Conservation (phyloP, 1,140 invertebrate species). For the Halictus rubicundus region DNA sequence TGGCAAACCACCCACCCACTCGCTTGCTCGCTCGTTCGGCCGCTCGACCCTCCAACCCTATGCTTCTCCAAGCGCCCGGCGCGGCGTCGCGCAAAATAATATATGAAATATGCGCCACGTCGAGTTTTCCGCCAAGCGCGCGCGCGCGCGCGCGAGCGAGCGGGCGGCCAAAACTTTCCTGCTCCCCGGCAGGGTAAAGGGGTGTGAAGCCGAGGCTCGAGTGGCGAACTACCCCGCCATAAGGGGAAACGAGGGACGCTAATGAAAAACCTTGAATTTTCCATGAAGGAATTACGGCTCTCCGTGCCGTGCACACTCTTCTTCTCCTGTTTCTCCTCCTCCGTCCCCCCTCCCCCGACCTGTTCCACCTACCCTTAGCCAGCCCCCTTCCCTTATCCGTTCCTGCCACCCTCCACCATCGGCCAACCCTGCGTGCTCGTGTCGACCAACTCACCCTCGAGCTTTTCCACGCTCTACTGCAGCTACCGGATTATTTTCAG, state of each 20-base stretch:
- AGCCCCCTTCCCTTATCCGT: too few species aligned
- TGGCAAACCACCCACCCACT: slow-evolving; percentile 44
- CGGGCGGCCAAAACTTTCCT: slow-evolving; percentile 51
- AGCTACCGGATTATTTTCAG: slow-evolving; percentile 45
- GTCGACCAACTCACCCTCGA: slow-evolving; percentile 22
- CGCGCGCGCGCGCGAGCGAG: slow-evolving; percentile 21
- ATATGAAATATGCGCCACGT: slow-evolving; percentile 79
- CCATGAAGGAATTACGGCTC: slow-evolving; percentile 76
- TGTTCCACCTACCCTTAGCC: too few species aligned
- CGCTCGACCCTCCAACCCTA: slow-evolving; percentile 1
- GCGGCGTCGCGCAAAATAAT: slow-evolving; percentile 78
- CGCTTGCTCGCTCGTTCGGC: neutral
- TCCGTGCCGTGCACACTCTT: slow-evolving; percentile 14
- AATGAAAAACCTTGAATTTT: slow-evolving; percentile 81
- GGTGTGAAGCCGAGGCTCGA: slow-evolving; percentile 42
- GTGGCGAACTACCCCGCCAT: slow-evolving; percentile 25
- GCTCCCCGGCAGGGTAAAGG: slow-evolving; percentile 40
- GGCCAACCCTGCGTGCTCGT: neutral
- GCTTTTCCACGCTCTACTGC: slow-evolving; percentile 17
- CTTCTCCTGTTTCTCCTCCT: neutral
- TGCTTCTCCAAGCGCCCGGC: slow-evolving; percentile 52
- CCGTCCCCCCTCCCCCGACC: too few species aligned
- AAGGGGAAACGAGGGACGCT: slow-evolving; percentile 64
- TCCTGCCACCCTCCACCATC: too few species aligned
- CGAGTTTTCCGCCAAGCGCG: slow-evolving; percentile 63